Evolutionary conservation across 2,797 vertebrate species (phyloP).

Genomic region (Poeciliopsis infans): DNA sequence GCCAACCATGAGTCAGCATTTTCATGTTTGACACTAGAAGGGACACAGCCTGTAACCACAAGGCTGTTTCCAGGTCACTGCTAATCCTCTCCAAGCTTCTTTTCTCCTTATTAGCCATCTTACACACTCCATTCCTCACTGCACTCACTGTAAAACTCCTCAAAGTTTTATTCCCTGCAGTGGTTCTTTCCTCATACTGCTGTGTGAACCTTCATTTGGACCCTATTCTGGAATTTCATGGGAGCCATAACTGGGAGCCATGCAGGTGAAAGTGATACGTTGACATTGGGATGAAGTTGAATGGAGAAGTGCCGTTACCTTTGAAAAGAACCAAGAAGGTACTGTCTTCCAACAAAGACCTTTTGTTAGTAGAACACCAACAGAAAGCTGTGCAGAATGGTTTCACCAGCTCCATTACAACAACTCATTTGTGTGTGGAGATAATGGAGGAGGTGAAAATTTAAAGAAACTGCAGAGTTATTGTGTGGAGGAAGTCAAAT

Average conservation of each 20-base stretch:
- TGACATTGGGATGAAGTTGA: conserved; percentile 11
- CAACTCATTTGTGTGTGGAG: conserved; percentile 2
- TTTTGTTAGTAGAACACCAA: background rate
- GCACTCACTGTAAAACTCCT: conserved; percentile 31
- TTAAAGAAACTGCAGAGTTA: background rate
- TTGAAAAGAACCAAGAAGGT: conserved; percentile 21
- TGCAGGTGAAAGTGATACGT: background rate
- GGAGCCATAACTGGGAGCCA: background rate
- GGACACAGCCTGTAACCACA: conserved; percentile 47
- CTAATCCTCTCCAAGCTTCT: conserved; percentile 78
- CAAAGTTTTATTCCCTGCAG: conserved; percentile 28
- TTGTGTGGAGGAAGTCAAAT: conserved; percentile 7
- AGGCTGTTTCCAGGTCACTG: conserved; percentile 74
- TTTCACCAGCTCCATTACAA: conserved; percentile 16
- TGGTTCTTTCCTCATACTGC: conserved; percentile 23
- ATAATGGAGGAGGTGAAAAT: conserved; percentile 10
- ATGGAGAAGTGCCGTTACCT: conserved; percentile 2
- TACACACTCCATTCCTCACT: conserved; percentile 49
- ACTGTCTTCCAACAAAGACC: conserved; percentile 6
- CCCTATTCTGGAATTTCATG: background rate
- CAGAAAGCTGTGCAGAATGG: background rate
- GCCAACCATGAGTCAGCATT: conserved; percentile 13
- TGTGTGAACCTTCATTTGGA: conserved; percentile 9
- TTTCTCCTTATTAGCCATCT: conserved; percentile 72
- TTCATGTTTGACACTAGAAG: conserved; percentile 56